These are phyloP conservation scores for Passer domesticus DNA, from an alignment of 2,113 vertebrate genomes.

Conservation along the genomic window DNA sequence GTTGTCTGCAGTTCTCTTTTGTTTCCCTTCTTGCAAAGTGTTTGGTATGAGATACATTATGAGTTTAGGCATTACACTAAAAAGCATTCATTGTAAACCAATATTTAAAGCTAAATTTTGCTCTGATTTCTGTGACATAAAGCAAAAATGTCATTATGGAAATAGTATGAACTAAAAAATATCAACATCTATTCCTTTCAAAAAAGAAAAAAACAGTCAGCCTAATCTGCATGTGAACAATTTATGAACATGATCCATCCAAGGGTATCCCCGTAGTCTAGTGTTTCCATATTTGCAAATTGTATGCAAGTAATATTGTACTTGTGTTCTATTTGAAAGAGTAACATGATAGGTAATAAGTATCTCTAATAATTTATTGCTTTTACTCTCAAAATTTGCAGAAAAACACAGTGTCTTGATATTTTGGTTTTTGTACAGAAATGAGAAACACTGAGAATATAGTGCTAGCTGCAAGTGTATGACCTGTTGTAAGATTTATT, in stretches of 20 bases:
- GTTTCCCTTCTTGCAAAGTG: not conserved
- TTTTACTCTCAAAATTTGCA: conserved; percentile 37
- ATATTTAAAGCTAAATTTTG: not conserved
- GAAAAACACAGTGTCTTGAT: not conserved
- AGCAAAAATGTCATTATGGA: not conserved
- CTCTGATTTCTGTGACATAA: not conserved
- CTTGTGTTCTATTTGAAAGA: not conserved
- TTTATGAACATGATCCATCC: not conserved
- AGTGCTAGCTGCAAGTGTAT: not conserved
- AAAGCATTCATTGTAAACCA: not conserved
- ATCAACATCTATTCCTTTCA: not conserved
- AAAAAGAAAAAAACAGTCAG: not conserved
- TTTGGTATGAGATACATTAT: not conserved
- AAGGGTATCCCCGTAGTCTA: not conserved
- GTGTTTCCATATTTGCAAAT: not conserved
- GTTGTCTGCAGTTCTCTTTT: not conserved
- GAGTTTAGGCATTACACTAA: not conserved
- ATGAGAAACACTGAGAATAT: not conserved
- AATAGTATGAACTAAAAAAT: not conserved
- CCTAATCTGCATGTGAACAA: not conserved
- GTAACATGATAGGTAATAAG: conserved; percentile 27
- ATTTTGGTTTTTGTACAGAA: not conserved
- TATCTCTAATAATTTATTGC: not conserved
- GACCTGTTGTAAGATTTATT: conserved; percentile 12
- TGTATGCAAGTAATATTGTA: not conserved